Conservation (phyloP, 2,797 vertebrate genomes). For the Brachyalestes nurse region DNA sequence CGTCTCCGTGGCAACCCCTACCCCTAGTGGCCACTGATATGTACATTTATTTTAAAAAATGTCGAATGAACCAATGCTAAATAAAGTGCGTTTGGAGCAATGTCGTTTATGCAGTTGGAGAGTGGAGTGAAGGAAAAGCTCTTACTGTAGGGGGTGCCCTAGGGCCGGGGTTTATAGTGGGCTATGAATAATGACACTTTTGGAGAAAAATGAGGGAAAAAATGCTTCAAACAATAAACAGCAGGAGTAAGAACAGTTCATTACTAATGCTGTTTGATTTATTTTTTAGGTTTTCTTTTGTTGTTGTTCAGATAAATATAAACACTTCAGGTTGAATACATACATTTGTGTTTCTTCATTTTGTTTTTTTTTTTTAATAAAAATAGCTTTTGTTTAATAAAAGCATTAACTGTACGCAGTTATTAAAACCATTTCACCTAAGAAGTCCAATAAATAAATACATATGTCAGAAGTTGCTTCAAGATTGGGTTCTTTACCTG, state of each 20-base stretch:
- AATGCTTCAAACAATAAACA: neutral
- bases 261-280: neutral
- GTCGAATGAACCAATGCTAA: slow-evolving; percentile 39
- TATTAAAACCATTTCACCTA: too few species aligned
- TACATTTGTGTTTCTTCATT: too few species aligned
- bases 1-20: too few species aligned
- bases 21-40: slow-evolving; percentile 30
- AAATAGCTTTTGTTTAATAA: neutral
- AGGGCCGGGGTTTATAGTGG: slow-evolving; percentile 7
- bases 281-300: too few species aligned
- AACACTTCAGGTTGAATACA: neutral
- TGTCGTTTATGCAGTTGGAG: slow-evolving; percentile 45
- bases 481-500: neutral
- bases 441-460: too few species aligned
- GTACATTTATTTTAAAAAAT: slow-evolving; percentile 36
- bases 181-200: neutral
- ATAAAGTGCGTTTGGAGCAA: slow-evolving; percentile 43
- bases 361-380: too few species aligned
- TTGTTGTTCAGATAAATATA: too few species aligned
- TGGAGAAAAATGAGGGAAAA: slow-evolving; percentile 2
- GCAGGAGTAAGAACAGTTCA: neutral
- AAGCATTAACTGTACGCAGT: too few species aligned
- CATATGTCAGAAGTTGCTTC: neutral
- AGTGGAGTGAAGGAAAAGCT: slow-evolving; percentile 40
- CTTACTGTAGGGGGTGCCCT: slow-evolving; percentile 33